phyloP scores from a whole-genome alignment of 1,140 invertebrate genomes.

The Druon quercuslanigerum region DNA sequence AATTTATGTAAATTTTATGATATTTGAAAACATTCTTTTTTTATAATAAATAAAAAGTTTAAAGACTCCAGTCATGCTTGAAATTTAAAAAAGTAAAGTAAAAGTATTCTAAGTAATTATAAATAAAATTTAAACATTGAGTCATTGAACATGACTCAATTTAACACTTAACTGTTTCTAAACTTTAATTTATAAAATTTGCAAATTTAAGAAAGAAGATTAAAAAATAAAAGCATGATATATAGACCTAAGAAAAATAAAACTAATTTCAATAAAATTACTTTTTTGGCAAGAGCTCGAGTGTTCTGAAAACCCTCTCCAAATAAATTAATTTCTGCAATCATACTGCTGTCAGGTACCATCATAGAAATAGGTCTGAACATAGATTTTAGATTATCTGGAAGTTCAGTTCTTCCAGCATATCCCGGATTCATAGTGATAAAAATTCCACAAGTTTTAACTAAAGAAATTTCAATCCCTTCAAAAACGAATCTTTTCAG shows the following conservation, averaged over 20 bases:
- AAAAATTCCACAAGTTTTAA: slow-evolving; percentile 88
- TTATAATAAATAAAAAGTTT: too few relatives aligned
- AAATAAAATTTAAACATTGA: too few relatives aligned
- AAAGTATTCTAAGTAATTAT: too few relatives aligned
- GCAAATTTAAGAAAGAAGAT: too few relatives aligned
- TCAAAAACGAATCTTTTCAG: slow-evolving; percentile 86
- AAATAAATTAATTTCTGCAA: slow-evolving; percentile 92
- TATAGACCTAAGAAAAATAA: background rate
- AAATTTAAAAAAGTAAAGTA: too few relatives aligned
- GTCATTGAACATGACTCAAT: too few relatives aligned
- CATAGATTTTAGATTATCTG: slow-evolving; percentile 94
- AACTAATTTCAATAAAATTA: slow-evolving; percentile 48
- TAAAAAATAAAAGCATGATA: too few relatives aligned
- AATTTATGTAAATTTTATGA: too few relatives aligned
- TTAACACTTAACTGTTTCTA: too few relatives aligned
- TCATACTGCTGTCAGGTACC: slow-evolving; percentile 91
- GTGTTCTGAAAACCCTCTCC: slow-evolving; percentile 91
- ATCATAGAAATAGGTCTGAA: slow-evolving; percentile 97
- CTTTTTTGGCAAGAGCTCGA: slow-evolving; percentile 86
- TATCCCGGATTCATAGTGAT: slow-evolving; percentile 97
- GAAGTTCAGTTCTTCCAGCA: slow-evolving; percentile 91
- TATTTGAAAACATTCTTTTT: too few relatives aligned
- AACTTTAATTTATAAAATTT: too few relatives aligned
- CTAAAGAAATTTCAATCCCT: slow-evolving; percentile 84
- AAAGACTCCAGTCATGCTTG: too few relatives aligned